Conservation (phyloP, 2,888 invertebrate species). For the Drosophila aldrichi region DNA sequence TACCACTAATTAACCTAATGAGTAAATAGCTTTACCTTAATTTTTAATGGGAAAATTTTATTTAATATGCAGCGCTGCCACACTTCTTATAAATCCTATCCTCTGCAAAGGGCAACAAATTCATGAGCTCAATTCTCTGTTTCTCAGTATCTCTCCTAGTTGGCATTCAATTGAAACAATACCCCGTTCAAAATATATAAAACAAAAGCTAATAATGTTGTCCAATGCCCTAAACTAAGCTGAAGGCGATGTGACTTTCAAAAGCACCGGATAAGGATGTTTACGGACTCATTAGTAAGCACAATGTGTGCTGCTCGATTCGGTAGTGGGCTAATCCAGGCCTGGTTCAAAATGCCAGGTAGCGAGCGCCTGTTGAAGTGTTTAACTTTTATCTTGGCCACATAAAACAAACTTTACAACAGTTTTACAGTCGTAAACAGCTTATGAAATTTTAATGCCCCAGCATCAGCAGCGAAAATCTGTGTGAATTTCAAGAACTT, state of each 20-base stretch:
- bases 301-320: constrained; percentile 53
- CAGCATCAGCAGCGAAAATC: constrained; percentile 22
- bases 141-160: background rate
- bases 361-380: constrained; percentile 13
- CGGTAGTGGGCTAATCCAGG: constrained; percentile 14
- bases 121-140: background rate
- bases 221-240: background rate
- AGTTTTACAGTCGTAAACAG: constrained; percentile 75
- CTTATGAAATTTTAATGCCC: constrained; percentile 72
- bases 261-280: constrained; percentile 58
- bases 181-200: background rate
- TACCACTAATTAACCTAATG: background rate
- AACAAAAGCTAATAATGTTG: constrained; percentile 29
- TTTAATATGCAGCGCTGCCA: background rate
- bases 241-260: background rate
- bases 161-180: constrained; percentile 2
- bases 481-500: constrained; percentile 33
- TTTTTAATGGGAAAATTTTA: background rate
- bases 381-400: constrained; percentile 64
- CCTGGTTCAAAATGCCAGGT: constrained; percentile 8
- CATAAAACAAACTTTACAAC: constrained; percentile 67
- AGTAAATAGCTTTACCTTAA: background rate
- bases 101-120: background rate
- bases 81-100: background rate
- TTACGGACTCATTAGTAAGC: constrained; percentile 69